These are phyloP conservation scores for Papilio aristodemus DNA, from an alignment of 1,140 invertebrate genomes.

Conservation along the genomic window DNA sequence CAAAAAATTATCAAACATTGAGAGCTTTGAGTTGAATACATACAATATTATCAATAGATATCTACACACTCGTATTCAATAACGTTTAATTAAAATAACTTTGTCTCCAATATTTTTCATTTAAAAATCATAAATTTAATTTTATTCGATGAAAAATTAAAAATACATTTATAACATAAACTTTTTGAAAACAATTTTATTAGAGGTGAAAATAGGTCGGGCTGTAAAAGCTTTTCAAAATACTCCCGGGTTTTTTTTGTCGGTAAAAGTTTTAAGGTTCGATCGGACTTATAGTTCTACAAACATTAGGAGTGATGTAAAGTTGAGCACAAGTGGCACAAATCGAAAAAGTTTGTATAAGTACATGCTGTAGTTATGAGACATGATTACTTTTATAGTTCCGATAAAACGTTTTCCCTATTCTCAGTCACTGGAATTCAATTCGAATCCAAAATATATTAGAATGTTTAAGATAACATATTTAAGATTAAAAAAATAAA, in stretches of 20 bases:
- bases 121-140: no score
- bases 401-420: neutral
- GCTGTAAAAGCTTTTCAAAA: constrained; percentile 6
- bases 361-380: neutral
- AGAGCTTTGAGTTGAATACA: no score
- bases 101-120: no score
- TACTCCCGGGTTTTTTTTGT: neutral
- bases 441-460: no score
- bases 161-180: no score
- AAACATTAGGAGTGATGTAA: constrained; percentile 18
- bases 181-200: neutral
- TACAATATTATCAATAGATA: no score
- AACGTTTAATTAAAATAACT: no score
- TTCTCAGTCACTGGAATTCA: neutral
- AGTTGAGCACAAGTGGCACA: constrained; percentile 14
- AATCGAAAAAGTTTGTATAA: constrained; percentile 1
- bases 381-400: neutral
- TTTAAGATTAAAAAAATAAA: no score
- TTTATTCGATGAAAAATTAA: no score
- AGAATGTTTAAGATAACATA: no score
- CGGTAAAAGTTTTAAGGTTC: neutral
- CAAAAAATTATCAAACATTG: no score
- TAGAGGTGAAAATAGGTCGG: constrained; percentile 2
- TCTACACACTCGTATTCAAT: no score
- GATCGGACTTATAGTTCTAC: neutral